Evolutionary conservation across 2,888 invertebrate genomes (phyloP).

Genomic region (Synanthedon vespiformis): DNA sequence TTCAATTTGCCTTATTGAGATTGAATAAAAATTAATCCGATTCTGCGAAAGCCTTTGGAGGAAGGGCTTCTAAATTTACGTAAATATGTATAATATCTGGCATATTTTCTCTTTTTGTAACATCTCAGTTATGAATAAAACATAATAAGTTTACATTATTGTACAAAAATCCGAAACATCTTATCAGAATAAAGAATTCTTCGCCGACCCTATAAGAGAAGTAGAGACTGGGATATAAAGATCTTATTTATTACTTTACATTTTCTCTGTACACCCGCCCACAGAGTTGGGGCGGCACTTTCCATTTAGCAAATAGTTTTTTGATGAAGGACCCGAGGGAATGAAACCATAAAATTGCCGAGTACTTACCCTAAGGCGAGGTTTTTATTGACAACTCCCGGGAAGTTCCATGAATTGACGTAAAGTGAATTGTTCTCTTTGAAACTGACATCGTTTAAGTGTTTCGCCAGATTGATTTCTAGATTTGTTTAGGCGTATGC

Average conservation of each 20-base stretch:
- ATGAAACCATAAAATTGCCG: constrained; percentile 11
- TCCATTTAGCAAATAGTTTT: constrained; percentile 16
- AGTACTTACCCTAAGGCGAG: constrained; percentile 2
- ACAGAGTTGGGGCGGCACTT: constrained; percentile 9
- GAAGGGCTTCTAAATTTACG: neutral
- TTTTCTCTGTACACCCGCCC: constrained; percentile 8
- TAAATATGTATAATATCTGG: neutral
- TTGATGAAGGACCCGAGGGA: constrained; percentile 15
- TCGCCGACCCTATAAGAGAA: neutral
- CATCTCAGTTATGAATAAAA: neutral
- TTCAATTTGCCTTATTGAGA: neutral
- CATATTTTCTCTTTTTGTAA: neutral
- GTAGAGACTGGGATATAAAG: constrained; percentile 2
- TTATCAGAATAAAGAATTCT: too few relatives aligned
- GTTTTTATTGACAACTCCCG: constrained; percentile 5
- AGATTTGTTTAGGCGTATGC: neutral
- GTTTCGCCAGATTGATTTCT: neutral
- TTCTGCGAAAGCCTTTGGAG: neutral
- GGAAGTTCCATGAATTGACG: neutral
- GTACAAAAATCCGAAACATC: too few relatives aligned
- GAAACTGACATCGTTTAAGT: neutral
- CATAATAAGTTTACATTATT: too few relatives aligned
- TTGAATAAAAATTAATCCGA: neutral
- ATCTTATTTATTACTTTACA: constrained; percentile 9
- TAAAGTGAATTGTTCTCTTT: neutral